Evolutionary conservation across 2,113 vertebrate genomes (phyloP).

Genomic region (Poeciliopsis prolifica): DNA sequence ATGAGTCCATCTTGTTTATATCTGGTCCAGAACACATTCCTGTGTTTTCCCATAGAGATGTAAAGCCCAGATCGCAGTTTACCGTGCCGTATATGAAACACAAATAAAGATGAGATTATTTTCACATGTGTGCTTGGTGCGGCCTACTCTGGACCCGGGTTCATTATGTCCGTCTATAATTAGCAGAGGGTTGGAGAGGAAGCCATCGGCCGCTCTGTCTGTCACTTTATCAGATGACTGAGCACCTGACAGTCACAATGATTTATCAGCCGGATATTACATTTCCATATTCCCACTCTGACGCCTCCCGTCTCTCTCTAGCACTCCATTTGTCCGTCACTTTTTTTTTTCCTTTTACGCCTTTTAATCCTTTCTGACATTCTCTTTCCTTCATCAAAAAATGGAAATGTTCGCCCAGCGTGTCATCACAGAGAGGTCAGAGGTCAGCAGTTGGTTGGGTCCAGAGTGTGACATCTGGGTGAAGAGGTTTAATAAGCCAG

Average conservation of each 20-base stretch:
- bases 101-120: constrained; percentile 9
- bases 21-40: neutral
- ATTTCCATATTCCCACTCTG: constrained; percentile 57
- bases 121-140: constrained; percentile 5
- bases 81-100: neutral
- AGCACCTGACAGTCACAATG: constrained; percentile 69
- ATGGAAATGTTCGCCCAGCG: neutral
- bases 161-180: constrained; percentile 64
- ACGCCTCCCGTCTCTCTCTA: constrained; percentile 15
- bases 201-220: constrained; percentile 45
- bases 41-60: neutral
- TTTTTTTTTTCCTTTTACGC: neutral
- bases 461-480: no score
- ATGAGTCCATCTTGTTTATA: neutral
- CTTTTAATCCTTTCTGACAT: neutral
- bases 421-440: constrained; percentile 13
- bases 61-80: neutral
- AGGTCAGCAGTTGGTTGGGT: constrained; percentile 12
- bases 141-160: constrained; percentile 10
- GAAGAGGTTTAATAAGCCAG: neutral
- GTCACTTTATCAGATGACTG: constrained; percentile 64
- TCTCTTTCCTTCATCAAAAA: neutral
- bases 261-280: constrained; percentile 71
- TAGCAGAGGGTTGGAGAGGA: constrained; percentile 52
- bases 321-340: neutral